Percentiles rank a stretch among this genome's conserved stretches.
Conservation (phyloP, 2,888 invertebrate species). For the Hypomecis punctinalis region DNA sequence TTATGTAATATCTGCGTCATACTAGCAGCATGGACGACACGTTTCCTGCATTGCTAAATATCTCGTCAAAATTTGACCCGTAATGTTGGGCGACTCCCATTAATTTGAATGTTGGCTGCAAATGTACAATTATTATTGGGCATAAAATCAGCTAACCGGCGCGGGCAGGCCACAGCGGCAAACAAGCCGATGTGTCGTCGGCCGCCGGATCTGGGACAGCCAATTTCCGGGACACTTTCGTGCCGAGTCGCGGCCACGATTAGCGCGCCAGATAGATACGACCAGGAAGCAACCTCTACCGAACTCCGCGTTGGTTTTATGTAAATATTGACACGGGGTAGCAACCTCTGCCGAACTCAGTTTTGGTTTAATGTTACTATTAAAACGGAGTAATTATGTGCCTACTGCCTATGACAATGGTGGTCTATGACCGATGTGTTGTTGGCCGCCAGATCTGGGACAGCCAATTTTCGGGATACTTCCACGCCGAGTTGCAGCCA, state of each 20-base stretch:
- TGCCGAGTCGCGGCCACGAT: constrained; percentile 52
- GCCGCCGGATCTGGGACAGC: constrained; percentile 55
- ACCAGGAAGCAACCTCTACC: constrained; percentile 21
- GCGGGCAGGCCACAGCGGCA: constrained; percentile 43
- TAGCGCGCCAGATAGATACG: constrained; percentile 48
- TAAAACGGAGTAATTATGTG: no score
- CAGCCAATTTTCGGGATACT: constrained; percentile 63
- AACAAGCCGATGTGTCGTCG: constrained; percentile 49
- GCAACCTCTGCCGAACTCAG: no score
- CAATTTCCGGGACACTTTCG: constrained; percentile 63
- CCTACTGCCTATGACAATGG: no score
- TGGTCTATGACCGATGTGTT: constrained; percentile 39
- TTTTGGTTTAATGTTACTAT: no score
- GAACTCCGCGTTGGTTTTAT: constrained; percentile 15
- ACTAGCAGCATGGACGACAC: background rate
- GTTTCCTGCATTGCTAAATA: background rate
- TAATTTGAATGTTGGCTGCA: constrained; percentile 17
- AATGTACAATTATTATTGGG: constrained; percentile 9
- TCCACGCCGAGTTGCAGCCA: constrained; percentile 53
- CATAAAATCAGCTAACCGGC: constrained; percentile 16
- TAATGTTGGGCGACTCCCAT: background rate
- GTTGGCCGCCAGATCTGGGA: constrained; percentile 53
- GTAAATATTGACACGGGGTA: constrained; percentile 17
- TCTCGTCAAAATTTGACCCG: background rate
- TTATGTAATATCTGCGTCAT: background rate